Base-by-base conservation (phyloP, 2,113 vertebrate genomes). In the Ardeotis arabs region DNA sequence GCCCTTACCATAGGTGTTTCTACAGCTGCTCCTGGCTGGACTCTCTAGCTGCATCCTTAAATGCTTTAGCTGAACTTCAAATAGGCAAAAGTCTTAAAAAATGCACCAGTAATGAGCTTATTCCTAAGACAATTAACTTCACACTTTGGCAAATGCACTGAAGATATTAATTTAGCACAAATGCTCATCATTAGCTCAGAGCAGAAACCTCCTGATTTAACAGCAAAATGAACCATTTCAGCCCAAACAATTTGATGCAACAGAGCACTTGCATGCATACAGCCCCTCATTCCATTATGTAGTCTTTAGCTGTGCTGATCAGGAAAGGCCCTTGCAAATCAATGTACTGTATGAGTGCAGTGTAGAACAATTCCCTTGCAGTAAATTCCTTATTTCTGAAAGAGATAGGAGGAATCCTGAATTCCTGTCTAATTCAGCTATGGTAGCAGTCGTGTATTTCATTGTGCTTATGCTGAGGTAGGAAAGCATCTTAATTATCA, bases 1-100 rank as follows among this genome's bases (percentile, higher is more conserved):
- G 21, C 41, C 9, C 12, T 66, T 72, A 19, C 0, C 1, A 0
- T 17, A 45, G 41, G 3, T 55, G 13, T 55, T 80, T 76, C 37
- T 81, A 15, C 14, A 62, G 19, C 41, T 74, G 13, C 8, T 85
- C 16, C 52, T 66, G 78, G 18, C 5, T 70, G 74, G 27, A 35
- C 6, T 47, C 6, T 80, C 29, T 58, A 29, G 21, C n/a, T 74
- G 23, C 14, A 44, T 41, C 35, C n/a, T 56, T 63, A 87, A 63
- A 35, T 8, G 3, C 66, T 91, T 64, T 27, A 84, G 37, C 10
- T 35, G 47, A 85, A 62, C 14, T 88, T 66, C 33, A 86, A 76
- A 77, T 15, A 27, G 33, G 13, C 10, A 74, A 29, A 94, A 69
- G 16, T 52, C 83, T 55, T 37, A 0, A 50, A 90, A 87, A 84